Percentiles rank a stretch among this genome's conserved stretches.
Evolutionary conservation across 2,113 vertebrate species (phyloP).

Genomic region (Thermophis baileyi): DNA sequence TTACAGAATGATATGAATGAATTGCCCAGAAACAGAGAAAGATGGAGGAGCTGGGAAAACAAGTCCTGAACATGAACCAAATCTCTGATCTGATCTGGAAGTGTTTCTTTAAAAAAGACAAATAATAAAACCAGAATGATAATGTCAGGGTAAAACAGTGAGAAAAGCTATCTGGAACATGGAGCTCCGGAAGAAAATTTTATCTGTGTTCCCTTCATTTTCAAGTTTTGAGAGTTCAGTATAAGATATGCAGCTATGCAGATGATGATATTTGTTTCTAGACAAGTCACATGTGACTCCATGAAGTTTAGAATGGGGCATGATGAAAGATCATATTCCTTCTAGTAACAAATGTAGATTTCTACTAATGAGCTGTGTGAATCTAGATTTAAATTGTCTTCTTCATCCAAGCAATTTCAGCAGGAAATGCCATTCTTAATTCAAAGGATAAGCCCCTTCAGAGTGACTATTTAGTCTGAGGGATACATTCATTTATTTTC

Average conservation of each 20-base stretch:
- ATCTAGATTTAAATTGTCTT: background rate
- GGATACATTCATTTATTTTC: background rate
- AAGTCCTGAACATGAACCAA: background rate
- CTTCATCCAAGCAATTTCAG: background rate
- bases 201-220: background rate
- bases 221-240: background rate
- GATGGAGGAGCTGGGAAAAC: background rate
- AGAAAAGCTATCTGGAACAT: background rate
- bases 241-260: no score
- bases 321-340: background rate
- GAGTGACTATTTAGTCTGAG: background rate
- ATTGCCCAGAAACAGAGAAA: background rate
- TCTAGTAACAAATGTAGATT: background rate
- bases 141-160: background rate
- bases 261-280: background rate
- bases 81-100: background rate
- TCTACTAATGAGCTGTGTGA: background rate
- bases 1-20: background rate
- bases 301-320: background rate
- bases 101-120: background rate
- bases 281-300: background rate
- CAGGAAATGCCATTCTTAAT: background rate
- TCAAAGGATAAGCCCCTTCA: background rate
- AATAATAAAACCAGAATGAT: background rate
- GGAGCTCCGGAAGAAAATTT: background rate